Evolutionary conservation across 2,113 vertebrate genomes (phyloP).

Genomic region (Peromyscus maniculatus): DNA sequence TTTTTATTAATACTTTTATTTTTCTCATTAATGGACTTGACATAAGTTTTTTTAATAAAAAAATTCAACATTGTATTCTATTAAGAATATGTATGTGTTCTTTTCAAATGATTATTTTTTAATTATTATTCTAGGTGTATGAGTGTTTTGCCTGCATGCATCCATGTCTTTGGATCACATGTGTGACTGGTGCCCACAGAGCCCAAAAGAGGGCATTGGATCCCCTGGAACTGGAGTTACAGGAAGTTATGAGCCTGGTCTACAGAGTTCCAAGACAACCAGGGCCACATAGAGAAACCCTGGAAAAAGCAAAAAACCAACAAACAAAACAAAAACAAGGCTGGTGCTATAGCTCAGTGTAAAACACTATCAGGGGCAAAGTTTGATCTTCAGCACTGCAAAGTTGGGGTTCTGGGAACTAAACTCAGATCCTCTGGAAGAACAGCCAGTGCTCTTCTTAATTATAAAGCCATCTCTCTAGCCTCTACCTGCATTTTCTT

Average conservation of each 20-base stretch:
- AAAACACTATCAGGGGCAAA: no score
- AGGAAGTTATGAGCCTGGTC: not conserved
- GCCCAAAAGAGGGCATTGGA: not conserved
- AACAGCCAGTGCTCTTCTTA: not conserved
- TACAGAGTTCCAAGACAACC: no score
- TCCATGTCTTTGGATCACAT: not conserved
- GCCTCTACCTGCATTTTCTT: not conserved
- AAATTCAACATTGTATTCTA: not conserved
- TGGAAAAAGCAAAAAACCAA: no score
- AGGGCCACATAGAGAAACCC: no score
- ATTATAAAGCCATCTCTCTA: not conserved
- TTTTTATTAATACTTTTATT: not conserved
- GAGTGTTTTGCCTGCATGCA: not conserved
- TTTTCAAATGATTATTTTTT: not conserved
- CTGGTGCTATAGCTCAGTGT: no score
- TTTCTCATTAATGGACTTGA: not conserved
- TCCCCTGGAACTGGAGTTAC: not conserved
- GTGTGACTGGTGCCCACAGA: not conserved
- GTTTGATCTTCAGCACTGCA: no score
- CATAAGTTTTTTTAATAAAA: not conserved
- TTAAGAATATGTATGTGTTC: not conserved
- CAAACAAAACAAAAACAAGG: no score
- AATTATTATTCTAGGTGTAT: not conserved
- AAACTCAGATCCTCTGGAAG: not conserved
- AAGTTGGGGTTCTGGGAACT: not conserved